Evolutionary conservation across 1,140 invertebrate genomes (phyloP).

Genomic region (Trialeurodes vaporariorum): DNA sequence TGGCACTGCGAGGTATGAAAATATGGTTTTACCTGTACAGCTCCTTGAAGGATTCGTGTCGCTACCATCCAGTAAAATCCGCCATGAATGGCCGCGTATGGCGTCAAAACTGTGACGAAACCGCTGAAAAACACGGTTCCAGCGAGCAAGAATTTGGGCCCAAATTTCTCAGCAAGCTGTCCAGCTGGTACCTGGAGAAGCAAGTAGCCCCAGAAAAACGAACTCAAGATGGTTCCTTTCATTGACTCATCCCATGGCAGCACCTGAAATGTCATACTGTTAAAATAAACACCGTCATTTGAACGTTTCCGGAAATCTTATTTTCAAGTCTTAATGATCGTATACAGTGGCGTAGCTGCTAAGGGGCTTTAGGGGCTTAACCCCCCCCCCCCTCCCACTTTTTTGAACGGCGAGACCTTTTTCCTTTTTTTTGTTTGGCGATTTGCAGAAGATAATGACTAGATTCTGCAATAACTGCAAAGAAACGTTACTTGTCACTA

Average conservation of each 20-base stretch:
- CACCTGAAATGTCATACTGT: conserved; percentile 2
- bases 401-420: too few species aligned
- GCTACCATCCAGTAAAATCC: conserved; percentile 31
- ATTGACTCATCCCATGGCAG: conserved; percentile 2
- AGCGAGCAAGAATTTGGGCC: conserved; percentile 34
- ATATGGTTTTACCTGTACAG: background rate
- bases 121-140: conserved; percentile 34
- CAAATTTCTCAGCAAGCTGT: conserved; percentile 30
- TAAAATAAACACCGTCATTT: too few species aligned
- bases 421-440: too few species aligned
- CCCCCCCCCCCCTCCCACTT: too few species aligned
- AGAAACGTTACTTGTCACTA: too few species aligned
- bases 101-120: conserved; percentile 37
- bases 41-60: background rate
- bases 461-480: too few species aligned
- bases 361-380: too few species aligned
- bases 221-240: conserved; percentile 7
- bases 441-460: too few species aligned
- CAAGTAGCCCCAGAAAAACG: conserved; percentile 16
- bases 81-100: conserved; percentile 33
- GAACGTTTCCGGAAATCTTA: too few species aligned
- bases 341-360: too few species aligned
- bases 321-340: too few species aligned
- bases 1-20: too few species aligned
- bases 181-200: conserved; percentile 23